Base-by-base conservation (phyloP, 2,888 invertebrate species). In the Eupithecia tripunctaria region DNA sequence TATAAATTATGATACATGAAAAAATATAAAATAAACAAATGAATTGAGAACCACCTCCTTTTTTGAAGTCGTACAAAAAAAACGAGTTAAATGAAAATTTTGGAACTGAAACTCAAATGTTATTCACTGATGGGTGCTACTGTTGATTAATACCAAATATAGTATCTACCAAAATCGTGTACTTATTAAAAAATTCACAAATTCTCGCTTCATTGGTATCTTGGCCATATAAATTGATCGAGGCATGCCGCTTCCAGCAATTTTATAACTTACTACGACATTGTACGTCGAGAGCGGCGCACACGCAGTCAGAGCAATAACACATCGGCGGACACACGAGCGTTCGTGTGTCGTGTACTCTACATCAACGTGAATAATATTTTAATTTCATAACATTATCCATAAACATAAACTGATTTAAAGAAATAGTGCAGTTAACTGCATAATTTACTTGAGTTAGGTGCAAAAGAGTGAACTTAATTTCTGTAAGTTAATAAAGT, bases 241-340 rank as follows among this genome's bases (percentile, higher is more conserved):
- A 21, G n/a, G 25, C 25, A 4, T 67, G 70, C 29, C 74, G 6
- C 69, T 59, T 74, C 74, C 60, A 74, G 67, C 63, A 12, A 36
- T 66, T 64, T 51, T 74, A 77, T 76, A 81, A 75, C 73, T 79
- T 83, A 77, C 71, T 81, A 75, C n/a, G 73, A 69, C 70, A 73
- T 68, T 51, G 70, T 59, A 76, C 78, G 76, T 81, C 77, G 79
- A 51, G 75, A 67, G 63, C 41, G 65, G 74, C 71, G 71, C 67
- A 15, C 14, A 38, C 71, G 71, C 68, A 67, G 32, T 72, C 68
- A 51, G 56, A 67, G 64, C 59, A 67, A 71, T 64, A 63, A 72
- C 74, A 71, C 69, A 84, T 71, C 38, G 21, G 25, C 12, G 38
- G 21, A 32, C 36, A 64, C 36, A 64, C 64, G 64, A 32, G n/a